A percentile compares a stretch with the other conserved stretches of the same genome.
Evolutionary conservation across 2,888 invertebrate species (phyloP).

Genomic region (Macaria notata): DNA sequence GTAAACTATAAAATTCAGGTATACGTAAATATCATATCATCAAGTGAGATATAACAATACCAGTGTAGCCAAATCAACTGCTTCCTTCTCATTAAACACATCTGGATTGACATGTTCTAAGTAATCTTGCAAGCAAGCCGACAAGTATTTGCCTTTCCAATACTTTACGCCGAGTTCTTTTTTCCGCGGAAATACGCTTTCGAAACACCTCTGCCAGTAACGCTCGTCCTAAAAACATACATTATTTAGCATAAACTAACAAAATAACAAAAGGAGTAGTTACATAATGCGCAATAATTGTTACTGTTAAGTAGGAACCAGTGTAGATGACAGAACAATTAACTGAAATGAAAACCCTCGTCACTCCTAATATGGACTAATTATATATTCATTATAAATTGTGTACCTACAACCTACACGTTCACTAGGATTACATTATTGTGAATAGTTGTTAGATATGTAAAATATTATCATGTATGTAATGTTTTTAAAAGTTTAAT

Average conservation of each 20-base stretch:
- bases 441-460: no score
- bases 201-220: slow-evolving; percentile 84
- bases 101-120: slow-evolving; percentile 70
- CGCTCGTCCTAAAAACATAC: slow-evolving; percentile 76
- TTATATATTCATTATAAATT: no score
- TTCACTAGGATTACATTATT: no score
- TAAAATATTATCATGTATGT: no score
- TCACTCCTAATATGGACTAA: slow-evolving; percentile 13
- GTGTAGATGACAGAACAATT: slow-evolving; percentile 12
- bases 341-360: slow-evolving; percentile 9
- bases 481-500: no score
- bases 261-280: no score
- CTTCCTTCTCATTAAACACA: slow-evolving; percentile 67
- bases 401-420: no score
- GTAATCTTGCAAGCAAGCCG: slow-evolving; percentile 69
- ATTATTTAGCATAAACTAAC: no score
- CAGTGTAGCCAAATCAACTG: slow-evolving; percentile 60
- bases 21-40: no score
- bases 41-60: no score
- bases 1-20: no score
- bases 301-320: background rate
- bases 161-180: slow-evolving; percentile 70
- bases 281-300: no score
- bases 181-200: slow-evolving; percentile 60
- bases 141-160: slow-evolving; percentile 84